Conservation (phyloP, 2,113 vertebrate genomes). For the Callorhinus ursinus region DNA sequence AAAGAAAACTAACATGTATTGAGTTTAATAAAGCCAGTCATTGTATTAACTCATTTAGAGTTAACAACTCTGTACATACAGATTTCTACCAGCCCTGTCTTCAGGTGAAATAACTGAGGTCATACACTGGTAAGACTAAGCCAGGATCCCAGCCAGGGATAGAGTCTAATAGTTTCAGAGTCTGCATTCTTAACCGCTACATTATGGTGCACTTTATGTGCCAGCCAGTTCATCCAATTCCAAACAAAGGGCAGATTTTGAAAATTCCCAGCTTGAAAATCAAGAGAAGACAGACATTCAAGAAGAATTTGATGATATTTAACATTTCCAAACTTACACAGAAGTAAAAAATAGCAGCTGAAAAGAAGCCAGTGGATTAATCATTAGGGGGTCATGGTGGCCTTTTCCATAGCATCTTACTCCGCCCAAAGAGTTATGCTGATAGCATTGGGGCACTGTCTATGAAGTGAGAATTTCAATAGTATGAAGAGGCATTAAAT, state of each 20-base stretch:
- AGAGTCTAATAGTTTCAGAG: not conserved
- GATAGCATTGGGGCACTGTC: not conserved
- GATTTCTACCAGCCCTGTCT: not conserved
- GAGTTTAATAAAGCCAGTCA: not conserved
- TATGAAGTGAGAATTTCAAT: not conserved
- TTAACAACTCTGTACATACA: not conserved
- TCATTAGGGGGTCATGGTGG: not conserved
- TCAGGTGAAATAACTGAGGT: not conserved
- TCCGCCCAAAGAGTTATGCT: not conserved
- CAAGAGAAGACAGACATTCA: not conserved
- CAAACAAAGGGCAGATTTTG: not conserved
- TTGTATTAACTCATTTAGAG: not conserved
- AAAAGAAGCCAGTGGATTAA: not conserved
- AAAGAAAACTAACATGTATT: not conserved
- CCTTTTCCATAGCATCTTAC: not conserved
- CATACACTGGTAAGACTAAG: not conserved
- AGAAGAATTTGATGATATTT: not conserved
- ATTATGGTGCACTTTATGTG: fast-evolving
- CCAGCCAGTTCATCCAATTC: not conserved
- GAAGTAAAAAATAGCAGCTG: not conserved
- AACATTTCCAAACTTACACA: not conserved
- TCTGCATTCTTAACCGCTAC: not conserved
- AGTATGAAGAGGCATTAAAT: not conserved
- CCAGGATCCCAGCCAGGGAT: not conserved
- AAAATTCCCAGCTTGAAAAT: not conserved